phyloP scores from a whole-genome alignment of 2,113 vertebrate genomes.

The Mionectes macconnelli region DNA sequence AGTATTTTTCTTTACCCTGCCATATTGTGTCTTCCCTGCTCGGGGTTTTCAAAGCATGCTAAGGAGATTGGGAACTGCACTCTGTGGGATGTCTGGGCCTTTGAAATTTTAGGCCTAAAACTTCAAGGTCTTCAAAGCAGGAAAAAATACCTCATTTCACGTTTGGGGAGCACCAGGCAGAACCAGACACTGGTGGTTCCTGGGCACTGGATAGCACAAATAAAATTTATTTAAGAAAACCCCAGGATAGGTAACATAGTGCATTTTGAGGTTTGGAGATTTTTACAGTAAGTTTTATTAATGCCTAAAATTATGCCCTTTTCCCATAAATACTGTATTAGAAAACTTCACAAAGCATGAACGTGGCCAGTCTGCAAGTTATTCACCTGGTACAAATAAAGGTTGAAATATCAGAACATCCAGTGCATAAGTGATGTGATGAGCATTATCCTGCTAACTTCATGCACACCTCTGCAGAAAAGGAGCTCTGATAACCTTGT shows the following conservation, averaged over 20 bases:
- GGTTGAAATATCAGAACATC: neutral
- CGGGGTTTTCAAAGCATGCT: neutral
- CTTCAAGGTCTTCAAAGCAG: neutral
- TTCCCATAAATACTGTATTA: neutral
- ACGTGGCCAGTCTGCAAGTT: neutral
- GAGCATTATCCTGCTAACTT: neutral
- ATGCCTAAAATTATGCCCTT: neutral
- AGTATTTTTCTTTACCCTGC: neutral
- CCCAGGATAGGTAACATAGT: neutral
- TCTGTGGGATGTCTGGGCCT: neutral
- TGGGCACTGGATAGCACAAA: neutral
- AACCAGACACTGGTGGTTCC: neutral
- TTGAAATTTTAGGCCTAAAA: neutral
- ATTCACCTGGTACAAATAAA: neutral
- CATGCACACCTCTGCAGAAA: neutral
- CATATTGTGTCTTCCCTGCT: neutral
- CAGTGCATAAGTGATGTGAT: neutral
- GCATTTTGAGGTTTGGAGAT: neutral
- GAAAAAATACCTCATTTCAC: neutral
- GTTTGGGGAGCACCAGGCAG: neutral
- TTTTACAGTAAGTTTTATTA: neutral
- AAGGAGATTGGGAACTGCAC: neutral
- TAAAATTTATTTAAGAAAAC: neutral
- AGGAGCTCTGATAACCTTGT: conserved; percentile 24
- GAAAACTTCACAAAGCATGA: neutral